phyloP scores from a whole-genome alignment of 1,140 invertebrate species.

The Panagrolaimus sp. region DNA sequence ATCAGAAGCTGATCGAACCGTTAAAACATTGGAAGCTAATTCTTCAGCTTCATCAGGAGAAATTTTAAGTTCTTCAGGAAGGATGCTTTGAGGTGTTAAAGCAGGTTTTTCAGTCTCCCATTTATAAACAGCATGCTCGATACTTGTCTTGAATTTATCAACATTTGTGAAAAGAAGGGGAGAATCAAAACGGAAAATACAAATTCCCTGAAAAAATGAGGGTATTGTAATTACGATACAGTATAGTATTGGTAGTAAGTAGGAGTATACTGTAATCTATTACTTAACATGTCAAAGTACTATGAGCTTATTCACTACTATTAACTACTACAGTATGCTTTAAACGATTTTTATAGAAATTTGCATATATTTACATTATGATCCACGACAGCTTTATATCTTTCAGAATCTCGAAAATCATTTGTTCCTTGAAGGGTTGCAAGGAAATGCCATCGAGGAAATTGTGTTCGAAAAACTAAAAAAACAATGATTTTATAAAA shows the following conservation, averaged over 20 bases:
- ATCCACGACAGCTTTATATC: slow-evolving; percentile 26
- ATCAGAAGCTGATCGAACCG: too few relatives aligned
- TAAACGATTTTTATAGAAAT: not conserved
- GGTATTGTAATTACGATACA: slow-evolving; percentile 23
- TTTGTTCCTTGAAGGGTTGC: slow-evolving; percentile 36
- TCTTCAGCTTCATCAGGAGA: too few relatives aligned
- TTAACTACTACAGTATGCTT: not conserved
- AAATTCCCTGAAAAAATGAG: slow-evolving; percentile 48
- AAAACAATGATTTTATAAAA: too few relatives aligned
- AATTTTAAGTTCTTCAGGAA: too few relatives aligned
- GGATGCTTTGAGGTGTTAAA: too few relatives aligned
- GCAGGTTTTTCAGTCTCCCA: not conserved
- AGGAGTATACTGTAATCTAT: slow-evolving; percentile 40
- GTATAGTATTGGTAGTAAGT: slow-evolving; percentile 36
- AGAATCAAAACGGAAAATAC: slow-evolving; percentile 58
- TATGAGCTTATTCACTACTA: slow-evolving; percentile 36
- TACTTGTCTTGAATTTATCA: slow-evolving; percentile 48
- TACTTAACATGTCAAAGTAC: too few relatives aligned
- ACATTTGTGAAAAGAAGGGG: slow-evolving; percentile 58
- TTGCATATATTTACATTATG: not conserved
- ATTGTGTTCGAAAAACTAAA: slow-evolving; percentile 20
- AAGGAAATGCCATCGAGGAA: slow-evolving; percentile 45
- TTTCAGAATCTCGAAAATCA: slow-evolving; percentile 40
- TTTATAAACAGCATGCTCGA: slow-evolving; percentile 29
- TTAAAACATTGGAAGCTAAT: too few relatives aligned